A percentile compares a stretch with the other conserved stretches of the same genome.
These are phyloP conservation scores for Sminthopsis crassicaudata DNA, from an alignment of 2,113 vertebrate genomes.

Conservation along the genomic window DNA sequence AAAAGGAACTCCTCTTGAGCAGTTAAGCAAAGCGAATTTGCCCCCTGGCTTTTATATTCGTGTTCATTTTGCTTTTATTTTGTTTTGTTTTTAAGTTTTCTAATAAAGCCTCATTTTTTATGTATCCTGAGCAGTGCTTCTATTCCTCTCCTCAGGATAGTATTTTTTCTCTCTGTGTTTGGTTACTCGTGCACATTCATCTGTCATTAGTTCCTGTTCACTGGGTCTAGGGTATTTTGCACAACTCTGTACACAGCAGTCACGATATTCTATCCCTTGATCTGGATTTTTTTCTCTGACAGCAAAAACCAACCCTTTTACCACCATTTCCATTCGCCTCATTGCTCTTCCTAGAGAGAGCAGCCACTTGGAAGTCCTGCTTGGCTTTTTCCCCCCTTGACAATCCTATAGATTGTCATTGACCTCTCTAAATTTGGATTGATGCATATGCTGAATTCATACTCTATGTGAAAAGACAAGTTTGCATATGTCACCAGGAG, in stretches of 20 bases:
- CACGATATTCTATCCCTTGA: conserved; percentile 57
- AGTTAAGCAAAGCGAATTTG: neutral
- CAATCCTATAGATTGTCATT: conserved; percentile 25
- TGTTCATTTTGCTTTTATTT: conserved; percentile 20
- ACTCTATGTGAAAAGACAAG: conserved; percentile 53
- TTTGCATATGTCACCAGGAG: conserved; percentile 60
- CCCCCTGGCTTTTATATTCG: conserved; percentile 3
- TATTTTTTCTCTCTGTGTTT: conserved; percentile 65
- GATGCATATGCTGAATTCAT: conserved; percentile 7
- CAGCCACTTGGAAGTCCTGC: conserved; percentile 27
- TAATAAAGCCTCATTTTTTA: conserved; percentile 46
- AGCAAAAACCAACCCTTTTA: conserved; percentile 61
- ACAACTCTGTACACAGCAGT: conserved; percentile 62
- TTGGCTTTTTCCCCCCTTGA: conserved; percentile 26
- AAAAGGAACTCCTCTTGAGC: conserved; percentile 13
- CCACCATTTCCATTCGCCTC: conserved; percentile 48
- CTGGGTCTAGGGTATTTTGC: conserved; percentile 62
- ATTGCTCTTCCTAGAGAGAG: conserved; percentile 53
- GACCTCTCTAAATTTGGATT: conserved; percentile 62
- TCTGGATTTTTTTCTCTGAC: conserved; percentile 68
- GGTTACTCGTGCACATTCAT: conserved; percentile 72
- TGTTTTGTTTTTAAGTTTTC: conserved; percentile 36
- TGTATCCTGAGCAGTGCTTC: conserved; percentile 59
- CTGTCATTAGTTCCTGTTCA: conserved; percentile 75
- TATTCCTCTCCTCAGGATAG: conserved; percentile 61